phyloP scores from a whole-genome alignment of 2,888 invertebrate genomes.

The Trichogramma dendrolimi region DNA sequence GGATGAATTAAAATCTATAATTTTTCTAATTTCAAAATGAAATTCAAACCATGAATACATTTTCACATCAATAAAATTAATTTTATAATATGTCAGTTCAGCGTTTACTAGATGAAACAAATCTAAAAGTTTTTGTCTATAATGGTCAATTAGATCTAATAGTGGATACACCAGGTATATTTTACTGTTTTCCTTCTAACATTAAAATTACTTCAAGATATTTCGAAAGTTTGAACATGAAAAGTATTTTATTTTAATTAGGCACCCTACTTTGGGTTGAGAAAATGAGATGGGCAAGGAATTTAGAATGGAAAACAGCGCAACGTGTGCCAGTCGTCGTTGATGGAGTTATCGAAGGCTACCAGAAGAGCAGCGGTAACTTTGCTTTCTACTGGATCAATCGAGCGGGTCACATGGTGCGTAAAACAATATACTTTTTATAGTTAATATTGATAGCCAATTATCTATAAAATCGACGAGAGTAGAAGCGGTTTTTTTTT shows the following conservation, averaged over 20 bases:
- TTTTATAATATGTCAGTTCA: constrained; percentile 55
- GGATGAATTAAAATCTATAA: too few relatives aligned
- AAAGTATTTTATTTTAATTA: constrained; percentile 38
- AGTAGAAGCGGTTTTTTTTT: too few relatives aligned
- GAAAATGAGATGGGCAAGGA: constrained; percentile 63
- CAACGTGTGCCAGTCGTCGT: constrained; percentile 60
- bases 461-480: too few relatives aligned
- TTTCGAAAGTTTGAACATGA: not conserved
- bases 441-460: too few relatives aligned
- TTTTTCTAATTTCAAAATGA: too few relatives aligned
- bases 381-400: constrained; percentile 76
- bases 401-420: constrained; percentile 75
- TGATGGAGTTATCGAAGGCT: constrained; percentile 66
- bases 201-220: not conserved
- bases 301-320: constrained; percentile 58
- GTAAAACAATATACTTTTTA: not conserved
- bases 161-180: constrained; percentile 74
- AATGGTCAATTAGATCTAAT: constrained; percentile 82
- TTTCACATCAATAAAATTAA: not conserved
- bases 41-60: too few relatives aligned
- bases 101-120: constrained; percentile 63
- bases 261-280: constrained; percentile 75
- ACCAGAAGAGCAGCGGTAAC: constrained; percentile 64
- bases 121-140: constrained; percentile 66
- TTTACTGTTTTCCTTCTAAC: not conserved